Evolutionary conservation across 2,113 vertebrate genomes (phyloP), one percentile per base, ranked within the genome.

Genomic region (Pedetes capensis): DNA sequence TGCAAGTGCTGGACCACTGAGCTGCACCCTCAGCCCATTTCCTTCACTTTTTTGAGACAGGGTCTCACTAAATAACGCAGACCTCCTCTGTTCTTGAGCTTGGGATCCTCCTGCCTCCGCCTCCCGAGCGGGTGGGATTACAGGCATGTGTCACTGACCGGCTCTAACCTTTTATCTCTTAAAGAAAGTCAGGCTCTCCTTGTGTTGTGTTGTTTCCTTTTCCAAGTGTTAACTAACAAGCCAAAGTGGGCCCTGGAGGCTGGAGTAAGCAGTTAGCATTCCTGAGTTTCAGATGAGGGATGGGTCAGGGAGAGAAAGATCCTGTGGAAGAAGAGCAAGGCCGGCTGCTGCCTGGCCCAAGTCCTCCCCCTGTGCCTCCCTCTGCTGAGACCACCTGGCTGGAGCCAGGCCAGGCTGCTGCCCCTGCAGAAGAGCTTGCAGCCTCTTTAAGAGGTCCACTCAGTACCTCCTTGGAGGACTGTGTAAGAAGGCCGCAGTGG

Each of bases 401-500:
- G 3, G 2, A 39, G 44, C 29, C 18, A 37, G 16, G 23, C n/a
- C n/a, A n/a, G n/a, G n/a, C n/a, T n/a, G n/a, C n/a, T n/a, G n/a
- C n/a, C n/a, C n/a, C n/a, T n/a, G n/a, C n/a, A n/a, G n/a, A n/a
- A n/a, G n/a, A n/a, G n/a, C n/a, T n/a, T n/a, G n/a, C n/a, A n/a
- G n/a, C n/a, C 87, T 91, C 93, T 83, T 76, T 75, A 42, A 93
- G 80, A 79, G 37, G 68, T 81, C 5, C 12, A 74, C 75, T 93
- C 90, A 44, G 91, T 87, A 63, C 18, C 63, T 87, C 29, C n/a
- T 91, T 80, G 23, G 25, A 0, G 27, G 66, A 63, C 47, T 27
- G 8, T 0, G 2, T 61, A 37, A 6, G 18, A 55, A 87, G 32
- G 59, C n/a, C n/a, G 89, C 55, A 23, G 71, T 49, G 39, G 29